Evolutionary conservation across 1,140 invertebrate species (phyloP), one percentile per base, ranked within the genome.

Genomic region (Pseudomyrmex flavicornis): DNA sequence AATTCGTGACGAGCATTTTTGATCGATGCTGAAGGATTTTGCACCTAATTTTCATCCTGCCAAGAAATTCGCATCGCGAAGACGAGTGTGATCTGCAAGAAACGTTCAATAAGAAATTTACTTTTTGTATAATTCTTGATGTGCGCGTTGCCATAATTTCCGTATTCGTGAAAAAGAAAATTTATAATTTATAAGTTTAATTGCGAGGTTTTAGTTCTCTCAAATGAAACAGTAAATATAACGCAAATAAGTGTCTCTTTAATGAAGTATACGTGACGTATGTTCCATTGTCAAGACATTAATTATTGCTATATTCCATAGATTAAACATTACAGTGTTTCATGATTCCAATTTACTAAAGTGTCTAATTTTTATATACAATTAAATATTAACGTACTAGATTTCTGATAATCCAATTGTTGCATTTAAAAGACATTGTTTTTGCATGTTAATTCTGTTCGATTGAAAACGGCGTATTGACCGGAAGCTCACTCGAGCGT

Each of bases 1-100:
- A 90, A 90, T 90, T 90, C 88, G 82, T 90, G 89, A 90, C 88
- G 88, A 79, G 88, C 88, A 85, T 89, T 87, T 89, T 75, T 85
- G 88, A 89, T 89, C 88, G 88, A 89, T 84, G 73, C 73, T 76
- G 84, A 72, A 83, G 87, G 68, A 88, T 84, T 86, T 66, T 75
- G 77, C 83, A 89, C 87, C 87, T 89, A 89, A 89, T 89, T 89
- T 89, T 89, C 88, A 85, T 88, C 76, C 88, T 89, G 88, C 88
- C 88, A 89, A 82, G 85, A 82, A 82, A 84, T 59, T 61, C 84
- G 65, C 73, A 35, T 35, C 20, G 62, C 65, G 65, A 65, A 86
- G 84, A 88, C 88, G 13, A 89, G 84, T 77, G 5, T 65, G 77
- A 80, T 86, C 59, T 73, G 80, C 68, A 44, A 54, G 54, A 82